Conservation (phyloP, 2,888 invertebrate genomes). For the Drosophila suboccidentalis region DNA sequence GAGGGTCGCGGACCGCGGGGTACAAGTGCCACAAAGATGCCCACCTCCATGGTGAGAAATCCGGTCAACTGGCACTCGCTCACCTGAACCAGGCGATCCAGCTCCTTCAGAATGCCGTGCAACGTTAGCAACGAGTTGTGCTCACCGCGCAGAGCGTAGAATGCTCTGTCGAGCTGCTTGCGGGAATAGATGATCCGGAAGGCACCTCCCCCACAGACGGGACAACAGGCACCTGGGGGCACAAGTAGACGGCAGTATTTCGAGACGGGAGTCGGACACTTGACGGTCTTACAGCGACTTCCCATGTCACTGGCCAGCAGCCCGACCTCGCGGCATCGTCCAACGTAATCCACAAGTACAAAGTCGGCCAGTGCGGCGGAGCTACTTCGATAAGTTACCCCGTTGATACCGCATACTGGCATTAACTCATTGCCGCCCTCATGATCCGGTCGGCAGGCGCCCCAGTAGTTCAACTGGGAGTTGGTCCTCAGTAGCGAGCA, state of each 20-base stretch:
- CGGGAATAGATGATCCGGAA: slow-evolving; percentile 91
- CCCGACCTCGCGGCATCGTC: slow-evolving; percentile 92
- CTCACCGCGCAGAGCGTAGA: slow-evolving; percentile 89
- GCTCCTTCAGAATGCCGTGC: slow-evolving; percentile 88
- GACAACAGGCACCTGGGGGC: slow-evolving; percentile 97
- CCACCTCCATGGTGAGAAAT: slow-evolving; percentile 93
- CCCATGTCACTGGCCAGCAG: slow-evolving; percentile 88
- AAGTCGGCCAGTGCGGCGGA: slow-evolving; percentile 94
- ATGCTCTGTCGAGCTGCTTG: slow-evolving; percentile 92
- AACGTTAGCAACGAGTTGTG: slow-evolving; percentile 90
- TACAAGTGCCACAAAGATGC: slow-evolving; percentile 92
- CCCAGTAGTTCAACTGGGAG: slow-evolving; percentile 91
- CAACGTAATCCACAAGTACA: slow-evolving; percentile 92
- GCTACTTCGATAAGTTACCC: slow-evolving; percentile 93
- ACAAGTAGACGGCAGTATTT: slow-evolving; percentile 91
- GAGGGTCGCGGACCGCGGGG: slow-evolving; percentile 89
- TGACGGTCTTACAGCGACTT: slow-evolving; percentile 90
- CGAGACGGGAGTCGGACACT: slow-evolving; percentile 89
- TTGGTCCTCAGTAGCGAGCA: slow-evolving; percentile 89
- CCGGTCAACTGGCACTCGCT: slow-evolving; percentile 94
- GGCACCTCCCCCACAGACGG: slow-evolving; percentile 94
- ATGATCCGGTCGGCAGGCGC: slow-evolving; percentile 90
- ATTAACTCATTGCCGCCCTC: slow-evolving; percentile 87
- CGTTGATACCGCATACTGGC: slow-evolving; percentile 94
- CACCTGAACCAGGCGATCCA: slow-evolving; percentile 91